phyloP scores from a whole-genome alignment of 37 sponge, comb jelly and placozoan species.

The Chondrilla cf. caribensis region DNA sequence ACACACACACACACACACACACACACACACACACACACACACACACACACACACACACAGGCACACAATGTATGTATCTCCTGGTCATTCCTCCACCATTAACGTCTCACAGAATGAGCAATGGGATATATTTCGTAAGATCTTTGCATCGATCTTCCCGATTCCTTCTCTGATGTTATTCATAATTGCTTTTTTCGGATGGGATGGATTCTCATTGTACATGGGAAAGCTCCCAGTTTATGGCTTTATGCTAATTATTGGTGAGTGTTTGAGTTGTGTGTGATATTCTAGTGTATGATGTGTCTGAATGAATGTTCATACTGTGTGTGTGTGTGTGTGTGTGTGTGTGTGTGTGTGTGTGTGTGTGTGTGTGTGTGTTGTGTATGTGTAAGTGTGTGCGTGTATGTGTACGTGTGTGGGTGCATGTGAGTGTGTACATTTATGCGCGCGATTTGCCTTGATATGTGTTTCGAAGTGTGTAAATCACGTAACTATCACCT shows the following conservation, averaged over 20 bases:
- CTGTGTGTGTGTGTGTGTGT: slow-evolving; percentile 18
- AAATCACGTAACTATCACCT: too few species aligned
- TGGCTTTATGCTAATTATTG: slow-evolving; percentile 58
- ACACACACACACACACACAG: too few species aligned
- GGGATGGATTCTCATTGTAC: slow-evolving; percentile 57
- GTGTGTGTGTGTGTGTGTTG: slow-evolving; percentile 15
- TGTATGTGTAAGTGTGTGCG: not conserved
- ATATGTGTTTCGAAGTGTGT: not conserved
- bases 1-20: too few species aligned
- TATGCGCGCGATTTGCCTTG: not conserved
- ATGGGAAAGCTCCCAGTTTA: slow-evolving; percentile 54
- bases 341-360: slow-evolving; percentile 16
- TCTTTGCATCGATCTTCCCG: slow-evolving; percentile 73
- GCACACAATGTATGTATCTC: too few species aligned
- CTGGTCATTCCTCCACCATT: too few species aligned
- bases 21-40: too few species aligned
- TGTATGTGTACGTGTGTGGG: not conserved
- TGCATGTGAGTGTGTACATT: not conserved
- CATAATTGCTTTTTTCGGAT: slow-evolving; percentile 48
- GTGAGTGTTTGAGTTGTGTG: slow-evolving; percentile 26
- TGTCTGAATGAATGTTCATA: not conserved
- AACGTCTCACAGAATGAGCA: slow-evolving; percentile 56
- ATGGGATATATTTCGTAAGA: slow-evolving; percentile 64
- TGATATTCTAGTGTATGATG: not conserved
- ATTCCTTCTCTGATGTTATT: slow-evolving; percentile 67